Base-by-base conservation (phyloP, 1,140 invertebrate species). In the Elysia chlorotica region DNA sequence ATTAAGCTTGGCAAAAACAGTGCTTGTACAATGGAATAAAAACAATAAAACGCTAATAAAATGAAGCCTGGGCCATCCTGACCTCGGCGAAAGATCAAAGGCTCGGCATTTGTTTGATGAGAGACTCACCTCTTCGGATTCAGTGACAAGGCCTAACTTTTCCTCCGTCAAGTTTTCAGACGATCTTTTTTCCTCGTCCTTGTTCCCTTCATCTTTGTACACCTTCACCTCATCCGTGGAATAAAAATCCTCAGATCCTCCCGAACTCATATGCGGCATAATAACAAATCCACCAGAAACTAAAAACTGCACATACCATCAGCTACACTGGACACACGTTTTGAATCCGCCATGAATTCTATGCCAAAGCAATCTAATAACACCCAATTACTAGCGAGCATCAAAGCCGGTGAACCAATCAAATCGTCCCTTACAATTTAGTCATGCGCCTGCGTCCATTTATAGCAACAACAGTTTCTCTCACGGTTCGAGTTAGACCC, bases 201-300 rank as follows among this genome's bases (percentile, higher is more conserved):
- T 94, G 87, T 96, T 95, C 65, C 94, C 95, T 89, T 97, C 95
- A 91, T 96, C 93, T 89, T 96, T 96, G 89, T 96, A 97, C 83
- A 97, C 94, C 91, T 97, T 97, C 87, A 97, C 94, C 91, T 97
- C 95, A 90, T 97, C 95, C 83, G 94, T 95, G 88, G 94, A 96
- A 89, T 94, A 94, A 90, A 96, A 93, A 92, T 97, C 95, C 90
- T 96, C 94, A 83, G 93, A 94, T 78, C 84, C 87, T 87, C 91
- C 90, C 85, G 91, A 92, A 88, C 91, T 92, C 90, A 94, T 93
- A 92, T 94, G 93, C 90, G 93, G 93, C 93, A 94, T 94, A 88
- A 91, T 92, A 89, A 89, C 83, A 83, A 83, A 79, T 78, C 74
- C 74, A 59, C 57, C 68, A 78, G 62, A 73, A 71, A 77, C 69